Conservation (phyloP, 2,113 vertebrate species). For the Otus sunia region DNA sequence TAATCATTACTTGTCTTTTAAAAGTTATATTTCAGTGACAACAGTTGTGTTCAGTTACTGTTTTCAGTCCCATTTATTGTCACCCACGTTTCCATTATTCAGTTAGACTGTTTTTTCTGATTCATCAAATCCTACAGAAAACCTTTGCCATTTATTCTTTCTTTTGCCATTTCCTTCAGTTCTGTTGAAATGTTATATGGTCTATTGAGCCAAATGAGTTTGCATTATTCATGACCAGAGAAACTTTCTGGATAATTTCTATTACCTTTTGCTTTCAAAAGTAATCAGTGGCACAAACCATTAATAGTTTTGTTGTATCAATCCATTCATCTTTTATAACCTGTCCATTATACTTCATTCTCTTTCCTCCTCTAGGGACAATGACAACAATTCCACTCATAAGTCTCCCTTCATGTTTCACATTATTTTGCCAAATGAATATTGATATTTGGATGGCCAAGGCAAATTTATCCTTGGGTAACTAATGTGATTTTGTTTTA, state of each 20-base stretch:
- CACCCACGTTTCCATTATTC: background rate
- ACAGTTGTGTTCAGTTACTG: background rate
- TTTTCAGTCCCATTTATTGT: background rate
- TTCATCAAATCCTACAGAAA: background rate
- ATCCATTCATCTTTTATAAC: background rate
- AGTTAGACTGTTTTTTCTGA: background rate
- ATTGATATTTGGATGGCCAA: conserved; percentile 18
- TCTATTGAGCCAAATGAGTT: background rate
- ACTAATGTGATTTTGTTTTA: conserved; percentile 7
- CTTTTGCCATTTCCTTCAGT: background rate
- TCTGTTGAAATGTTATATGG: background rate
- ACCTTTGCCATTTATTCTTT: background rate
- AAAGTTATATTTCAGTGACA: background rate
- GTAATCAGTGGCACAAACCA: background rate
- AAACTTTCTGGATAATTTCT: conserved; percentile 13
- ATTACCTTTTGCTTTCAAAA: conserved; percentile 33
- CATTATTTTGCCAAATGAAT: conserved; percentile 24
- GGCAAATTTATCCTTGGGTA: background rate
- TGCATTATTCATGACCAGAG: background rate
- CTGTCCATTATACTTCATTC: background rate
- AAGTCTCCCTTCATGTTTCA: background rate
- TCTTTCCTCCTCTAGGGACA: background rate
- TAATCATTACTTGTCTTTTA: background rate
- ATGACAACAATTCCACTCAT: background rate
- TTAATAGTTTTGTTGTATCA: background rate